Percentiles rank a stretch among this genome's conserved stretches.
Evolutionary conservation across 1,140 invertebrate genomes (phyloP).

Genomic region (Drosophila nebulosa): DNA sequence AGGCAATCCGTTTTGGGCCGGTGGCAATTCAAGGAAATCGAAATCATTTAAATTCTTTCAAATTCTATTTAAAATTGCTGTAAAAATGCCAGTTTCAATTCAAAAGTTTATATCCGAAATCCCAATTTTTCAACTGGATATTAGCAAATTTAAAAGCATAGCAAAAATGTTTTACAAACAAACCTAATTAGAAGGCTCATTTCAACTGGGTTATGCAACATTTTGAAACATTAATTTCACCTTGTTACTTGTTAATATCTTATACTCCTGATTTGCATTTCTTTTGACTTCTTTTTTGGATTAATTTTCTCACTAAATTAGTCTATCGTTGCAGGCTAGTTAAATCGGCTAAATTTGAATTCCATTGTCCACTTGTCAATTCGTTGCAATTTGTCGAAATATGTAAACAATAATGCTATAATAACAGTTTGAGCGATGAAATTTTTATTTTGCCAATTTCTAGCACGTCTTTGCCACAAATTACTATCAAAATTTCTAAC

Average conservation of each 20-base stretch:
- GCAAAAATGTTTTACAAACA: no score
- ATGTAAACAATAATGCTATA: slow-evolving; percentile 17
- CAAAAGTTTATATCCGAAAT: no score
- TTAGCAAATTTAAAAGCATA: no score
- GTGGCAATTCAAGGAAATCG: slow-evolving; percentile 46
- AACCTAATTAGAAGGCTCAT: no score
- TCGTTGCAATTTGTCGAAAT: slow-evolving; percentile 53
- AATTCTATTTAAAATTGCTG: slow-evolving; percentile 15
- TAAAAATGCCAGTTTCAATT: background rate
- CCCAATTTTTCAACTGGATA: no score
- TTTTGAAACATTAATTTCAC: no score
- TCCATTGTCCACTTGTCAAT: background rate
- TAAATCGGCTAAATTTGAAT: slow-evolving; percentile 13
- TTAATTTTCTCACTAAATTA: background rate
- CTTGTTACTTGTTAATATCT: no score
- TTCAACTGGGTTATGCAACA: no score
- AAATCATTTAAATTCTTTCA: slow-evolving; percentile 36
- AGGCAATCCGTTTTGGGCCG: background rate
- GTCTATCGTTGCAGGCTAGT: slow-evolving; percentile 54
- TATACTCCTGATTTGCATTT: no score
- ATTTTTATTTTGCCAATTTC: slow-evolving; percentile 29
- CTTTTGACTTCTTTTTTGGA: no score
- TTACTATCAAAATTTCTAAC: slow-evolving; percentile 32
- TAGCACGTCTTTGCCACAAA: slow-evolving; percentile 22
- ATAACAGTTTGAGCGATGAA: slow-evolving; percentile 8